phyloP scores from a whole-genome alignment of 2,888 invertebrate species.

The Fabriciana adippe region DNA sequence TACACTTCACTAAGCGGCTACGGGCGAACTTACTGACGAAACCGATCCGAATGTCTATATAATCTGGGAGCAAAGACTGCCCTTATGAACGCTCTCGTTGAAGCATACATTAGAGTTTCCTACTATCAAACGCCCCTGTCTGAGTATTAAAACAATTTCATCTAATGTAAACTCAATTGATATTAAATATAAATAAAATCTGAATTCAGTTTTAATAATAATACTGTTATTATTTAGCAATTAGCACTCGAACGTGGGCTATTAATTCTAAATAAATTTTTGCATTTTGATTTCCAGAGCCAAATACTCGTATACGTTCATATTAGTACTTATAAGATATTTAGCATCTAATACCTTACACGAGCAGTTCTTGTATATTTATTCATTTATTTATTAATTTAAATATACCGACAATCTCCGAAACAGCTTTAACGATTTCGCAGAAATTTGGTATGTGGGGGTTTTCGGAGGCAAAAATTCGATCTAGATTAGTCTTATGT shows the following conservation, averaged over 20 bases:
- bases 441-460: too few relatives aligned
- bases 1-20: too few relatives aligned
- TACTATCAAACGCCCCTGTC: not conserved
- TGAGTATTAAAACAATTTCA: slow-evolving; percentile 3
- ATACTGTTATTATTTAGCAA: not conserved
- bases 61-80: not conserved
- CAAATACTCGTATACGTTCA: too few relatives aligned
- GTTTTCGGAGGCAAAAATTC: too few relatives aligned
- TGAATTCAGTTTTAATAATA: slow-evolving; percentile 4
- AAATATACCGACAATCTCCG: too few relatives aligned
- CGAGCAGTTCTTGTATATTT: too few relatives aligned
- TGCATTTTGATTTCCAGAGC: not conserved
- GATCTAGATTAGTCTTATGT: too few relatives aligned
- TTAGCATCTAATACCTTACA: too few relatives aligned
- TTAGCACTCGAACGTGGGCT: not conserved
- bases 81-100: not conserved
- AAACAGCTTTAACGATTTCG: too few relatives aligned
- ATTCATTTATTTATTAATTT: too few relatives aligned
- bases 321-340: too few relatives aligned
- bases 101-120: not conserved
- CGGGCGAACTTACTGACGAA: slow-evolving; percentile 2
- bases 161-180: slow-evolving; percentile 8
- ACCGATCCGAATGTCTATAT: slow-evolving; percentile 15
- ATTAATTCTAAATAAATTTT: not conserved
- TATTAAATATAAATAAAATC: not conserved